phyloP scores from a whole-genome alignment of 2,797 vertebrate genomes.

The Melanotaenia parkinsoni region DNA sequence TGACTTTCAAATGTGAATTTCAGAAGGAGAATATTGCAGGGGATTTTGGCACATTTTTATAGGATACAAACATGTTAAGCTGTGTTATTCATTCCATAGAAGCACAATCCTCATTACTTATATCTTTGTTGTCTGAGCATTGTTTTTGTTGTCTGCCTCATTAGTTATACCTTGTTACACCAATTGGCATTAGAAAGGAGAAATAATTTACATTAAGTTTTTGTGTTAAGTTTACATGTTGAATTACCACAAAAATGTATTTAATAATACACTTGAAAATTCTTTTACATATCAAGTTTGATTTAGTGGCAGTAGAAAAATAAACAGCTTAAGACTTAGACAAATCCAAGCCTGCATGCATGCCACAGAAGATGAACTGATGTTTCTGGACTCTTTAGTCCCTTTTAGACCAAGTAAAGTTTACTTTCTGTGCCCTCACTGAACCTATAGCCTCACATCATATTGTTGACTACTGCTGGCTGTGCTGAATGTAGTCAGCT shows the following conservation, averaged over 20 bases:
- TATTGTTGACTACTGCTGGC: slow-evolving; percentile 48
- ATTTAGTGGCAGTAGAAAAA: slow-evolving; percentile 19
- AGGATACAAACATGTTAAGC: background rate
- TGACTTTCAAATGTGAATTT: background rate
- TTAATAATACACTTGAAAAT: background rate
- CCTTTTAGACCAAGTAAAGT: slow-evolving; percentile 34
- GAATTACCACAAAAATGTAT: background rate
- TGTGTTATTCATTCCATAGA: background rate
- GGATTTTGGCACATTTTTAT: background rate
- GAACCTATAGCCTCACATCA: slow-evolving; percentile 55
- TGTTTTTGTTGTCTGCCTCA: background rate
- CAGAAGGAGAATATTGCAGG: background rate
- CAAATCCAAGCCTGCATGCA: background rate
- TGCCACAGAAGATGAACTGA: background rate
- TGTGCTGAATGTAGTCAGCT: slow-evolving; percentile 35
- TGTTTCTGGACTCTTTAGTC: slow-evolving; percentile 30
- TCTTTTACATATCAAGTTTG: background rate
- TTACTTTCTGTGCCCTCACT: slow-evolving; percentile 20
- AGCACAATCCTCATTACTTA: background rate
- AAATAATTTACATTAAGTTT: too few relatives aligned
- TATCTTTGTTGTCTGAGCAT: too few relatives aligned
- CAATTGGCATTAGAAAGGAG: too few relatives aligned
- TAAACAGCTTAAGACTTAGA: slow-evolving; percentile 29
- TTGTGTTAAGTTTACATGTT: too few relatives aligned
- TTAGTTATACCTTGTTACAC: background rate